A percentile compares a stretch with the other conserved stretches of the same genome.
phyloP scores from a whole-genome alignment of 2,797 vertebrate species.

The Cygnus olor region DNA sequence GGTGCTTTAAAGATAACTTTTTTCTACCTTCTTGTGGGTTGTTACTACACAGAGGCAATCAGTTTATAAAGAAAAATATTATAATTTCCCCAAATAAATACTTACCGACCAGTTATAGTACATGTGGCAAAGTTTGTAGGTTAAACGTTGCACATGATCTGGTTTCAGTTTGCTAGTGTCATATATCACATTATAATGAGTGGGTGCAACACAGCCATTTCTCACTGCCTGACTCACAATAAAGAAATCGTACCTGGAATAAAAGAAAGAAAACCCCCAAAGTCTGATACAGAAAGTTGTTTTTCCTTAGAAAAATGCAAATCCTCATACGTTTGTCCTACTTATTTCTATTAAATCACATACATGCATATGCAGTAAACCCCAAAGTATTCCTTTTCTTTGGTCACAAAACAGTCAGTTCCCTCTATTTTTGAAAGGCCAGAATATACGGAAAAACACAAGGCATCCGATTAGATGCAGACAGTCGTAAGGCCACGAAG shows the following conservation, averaged over 20 bases:
- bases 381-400: neutral
- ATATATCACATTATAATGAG: slow-evolving; percentile 94
- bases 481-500: neutral
- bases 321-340: accelerated
- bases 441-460: neutral
- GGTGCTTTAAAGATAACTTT: neutral
- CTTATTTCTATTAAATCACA: neutral
- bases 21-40: neutral
- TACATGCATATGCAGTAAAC: neutral
- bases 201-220: slow-evolving; percentile 87
- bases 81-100: neutral
- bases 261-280: neutral
- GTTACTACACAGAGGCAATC: too few species aligned
- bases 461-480: too few species aligned
- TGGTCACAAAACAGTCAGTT: neutral
- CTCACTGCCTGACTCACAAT: slow-evolving; percentile 92
- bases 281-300: neutral
- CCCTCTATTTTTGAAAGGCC: neutral
- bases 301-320: neutral
- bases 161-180: slow-evolving; percentile 93
- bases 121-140: slow-evolving; percentile 96
- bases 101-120: slow-evolving; percentile 98
- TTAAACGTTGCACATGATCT: slow-evolving; percentile 93
- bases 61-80: neutral
- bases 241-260: slow-evolving; percentile 92